Evolutionary conservation across 2,888 invertebrate genomes (phyloP), one percentile per base, ranked within the genome.

Genomic region (Serripes groenlandicus): DNA sequence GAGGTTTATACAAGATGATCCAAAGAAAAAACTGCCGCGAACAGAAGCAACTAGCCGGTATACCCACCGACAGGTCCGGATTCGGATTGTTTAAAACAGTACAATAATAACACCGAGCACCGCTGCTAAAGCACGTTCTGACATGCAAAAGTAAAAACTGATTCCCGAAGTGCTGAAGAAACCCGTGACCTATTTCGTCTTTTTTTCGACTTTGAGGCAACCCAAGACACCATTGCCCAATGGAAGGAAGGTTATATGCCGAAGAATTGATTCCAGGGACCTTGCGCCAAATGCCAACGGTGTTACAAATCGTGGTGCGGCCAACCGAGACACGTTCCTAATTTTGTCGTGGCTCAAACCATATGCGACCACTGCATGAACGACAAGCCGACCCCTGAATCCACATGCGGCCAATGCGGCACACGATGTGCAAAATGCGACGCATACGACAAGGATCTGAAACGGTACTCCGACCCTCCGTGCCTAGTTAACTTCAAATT

Each of bases 401-500:
- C 73, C 15, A 64, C 62, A 73, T 86, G 83, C 58, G 62, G 54
- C 58, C 15, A 15, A 30, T 81, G 83, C 56, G 81, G 79, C 21
- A 79, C 72, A 3, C 68, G 81, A n/a, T 78, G 80, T 30, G 60
- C 62, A 35, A 66, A 77, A 77, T 83, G 79, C 71, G 71, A 79
- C 30, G 69, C 71, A 5, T 28, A n/a, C 35, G 69, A 66, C 34
- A 35, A 58, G 26, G 21, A 35, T 15, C 23, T 7, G 23, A 79
- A 73, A 9, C 60, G 78, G 26, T 56, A 81, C 54, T 75, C 69
- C 60, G 56, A 71, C 49, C 68, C 69, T 1, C 84, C 84, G 9
- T 87, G 85, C 68, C 68, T 54, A 26, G 83, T 70, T n/a, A 78
- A 37, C 32, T 83, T 85, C 37, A 81, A 81, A 3, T 76, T 76